Conservation (phyloP, 2,113 vertebrate species). For the Podarcis raffonei region DNA sequence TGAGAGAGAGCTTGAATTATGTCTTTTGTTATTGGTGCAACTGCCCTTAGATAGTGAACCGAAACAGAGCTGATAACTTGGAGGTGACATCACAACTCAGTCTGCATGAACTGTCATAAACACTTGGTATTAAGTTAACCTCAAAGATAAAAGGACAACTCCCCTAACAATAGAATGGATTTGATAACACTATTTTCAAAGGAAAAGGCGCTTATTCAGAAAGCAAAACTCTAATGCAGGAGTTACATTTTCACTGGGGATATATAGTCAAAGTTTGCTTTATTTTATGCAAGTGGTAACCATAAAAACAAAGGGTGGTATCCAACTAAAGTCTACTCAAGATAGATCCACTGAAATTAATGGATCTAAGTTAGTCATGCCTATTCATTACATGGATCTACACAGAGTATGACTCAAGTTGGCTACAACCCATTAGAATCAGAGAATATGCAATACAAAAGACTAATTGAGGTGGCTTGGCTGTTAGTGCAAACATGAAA, state of each 20-base stretch:
- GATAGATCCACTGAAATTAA: too few relatives aligned
- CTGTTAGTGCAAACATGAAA: background rate
- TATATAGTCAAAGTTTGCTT: background rate
- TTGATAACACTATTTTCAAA: constrained; percentile 50
- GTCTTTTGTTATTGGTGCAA: constrained; percentile 66
- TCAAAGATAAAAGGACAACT: constrained; percentile 71
- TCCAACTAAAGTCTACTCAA: too few relatives aligned
- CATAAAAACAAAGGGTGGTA: background rate
- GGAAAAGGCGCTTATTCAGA: constrained; percentile 10
- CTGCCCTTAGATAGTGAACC: constrained; percentile 64
- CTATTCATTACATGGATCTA: too few relatives aligned
- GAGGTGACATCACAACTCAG: constrained; percentile 78
- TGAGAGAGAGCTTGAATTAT: constrained; percentile 71
- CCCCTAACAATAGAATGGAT: constrained; percentile 65
- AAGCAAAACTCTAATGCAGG: constrained; percentile 27
- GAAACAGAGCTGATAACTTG: constrained; percentile 68
- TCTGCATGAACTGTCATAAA: constrained; percentile 79
- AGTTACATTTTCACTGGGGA: background rate
- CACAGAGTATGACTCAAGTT: too few relatives aligned
- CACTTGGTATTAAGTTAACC: constrained; percentile 74
- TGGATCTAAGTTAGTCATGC: too few relatives aligned
- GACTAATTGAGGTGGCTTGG: background rate
- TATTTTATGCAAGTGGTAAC: background rate
- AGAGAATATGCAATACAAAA: background rate
- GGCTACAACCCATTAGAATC: too few relatives aligned